Evolutionary conservation across 2,113 vertebrate species (phyloP).

Genomic region (Octodon degus): DNA sequence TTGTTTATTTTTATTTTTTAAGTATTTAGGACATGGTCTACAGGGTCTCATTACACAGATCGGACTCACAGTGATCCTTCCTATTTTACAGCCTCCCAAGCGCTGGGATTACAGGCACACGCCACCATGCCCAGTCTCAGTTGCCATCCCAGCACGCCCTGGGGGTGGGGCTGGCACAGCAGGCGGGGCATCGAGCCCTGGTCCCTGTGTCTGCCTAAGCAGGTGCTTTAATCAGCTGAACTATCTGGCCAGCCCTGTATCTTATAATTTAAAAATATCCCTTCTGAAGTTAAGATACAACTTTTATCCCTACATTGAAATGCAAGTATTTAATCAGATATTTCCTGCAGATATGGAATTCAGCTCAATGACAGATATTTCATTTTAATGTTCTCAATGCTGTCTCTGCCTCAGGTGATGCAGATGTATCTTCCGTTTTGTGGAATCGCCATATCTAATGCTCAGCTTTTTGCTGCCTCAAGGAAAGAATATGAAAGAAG

Average conservation of each 20-base stretch:
- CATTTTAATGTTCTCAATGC: constrained; percentile 59
- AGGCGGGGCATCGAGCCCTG: no score
- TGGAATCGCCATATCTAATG: constrained; percentile 98
- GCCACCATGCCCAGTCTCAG: no score
- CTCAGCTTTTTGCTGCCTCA: constrained; percentile 97
- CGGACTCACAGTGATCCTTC: no score
- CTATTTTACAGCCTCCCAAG: no score
- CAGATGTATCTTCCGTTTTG: constrained; percentile 99
- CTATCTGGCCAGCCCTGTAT: not conserved
- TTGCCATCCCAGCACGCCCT: no score
- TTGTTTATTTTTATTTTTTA: no score
- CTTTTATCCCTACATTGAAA: not conserved
- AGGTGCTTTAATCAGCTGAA: no score
- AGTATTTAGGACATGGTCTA: no score
- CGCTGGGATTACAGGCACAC: no score
- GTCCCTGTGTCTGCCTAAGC: no score
- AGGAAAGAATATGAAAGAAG: constrained; percentile 99
- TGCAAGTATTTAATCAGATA: not conserved
- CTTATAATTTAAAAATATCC: not conserved
- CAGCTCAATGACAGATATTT: not conserved
- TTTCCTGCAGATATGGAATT: not conserved
- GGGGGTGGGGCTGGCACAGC: no score
- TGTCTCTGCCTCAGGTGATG: constrained; percentile 91
- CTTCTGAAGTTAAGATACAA: constrained; percentile 8
- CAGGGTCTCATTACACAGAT: no score